Percentiles rank a stretch among this genome's conserved stretches.
These are phyloP conservation scores for Acanthurus lineatus DNA, from an alignment of 2,797 vertebrate genomes.

Conservation along the genomic window DNA sequence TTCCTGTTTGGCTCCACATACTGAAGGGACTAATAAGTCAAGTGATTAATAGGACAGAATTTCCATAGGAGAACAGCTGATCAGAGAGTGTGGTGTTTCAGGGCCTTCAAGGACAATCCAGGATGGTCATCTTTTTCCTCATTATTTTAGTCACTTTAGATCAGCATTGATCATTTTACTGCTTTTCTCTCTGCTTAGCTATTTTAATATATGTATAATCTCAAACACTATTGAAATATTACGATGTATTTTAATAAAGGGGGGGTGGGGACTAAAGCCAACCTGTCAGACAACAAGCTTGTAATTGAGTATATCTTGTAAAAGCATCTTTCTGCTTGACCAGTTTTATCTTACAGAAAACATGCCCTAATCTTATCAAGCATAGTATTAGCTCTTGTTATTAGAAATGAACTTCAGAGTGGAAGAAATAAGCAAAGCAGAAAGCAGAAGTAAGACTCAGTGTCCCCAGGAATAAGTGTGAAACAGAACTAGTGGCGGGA, in stretches of 20 bases:
- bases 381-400: slow-evolving; percentile 3
- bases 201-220: background rate
- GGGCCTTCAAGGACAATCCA: too few species aligned
- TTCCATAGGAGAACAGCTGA: too few species aligned
- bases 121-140: background rate
- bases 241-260: background rate
- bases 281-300: background rate
- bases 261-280: background rate
- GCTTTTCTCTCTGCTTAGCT: background rate
- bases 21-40: too few species aligned
- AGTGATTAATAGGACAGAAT: too few species aligned
- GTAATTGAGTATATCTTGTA: slow-evolving; percentile 9
- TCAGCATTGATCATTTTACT: background rate
- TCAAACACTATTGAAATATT: background rate
- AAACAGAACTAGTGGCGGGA: background rate
- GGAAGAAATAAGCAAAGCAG: slow-evolving; percentile 14
- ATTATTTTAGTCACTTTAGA: background rate
- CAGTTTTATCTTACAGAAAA: slow-evolving; percentile 7
- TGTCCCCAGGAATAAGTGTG: background rate
- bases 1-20: too few species aligned
- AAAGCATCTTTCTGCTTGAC: background rate
- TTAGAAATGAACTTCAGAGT: background rate
- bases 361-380: background rate
- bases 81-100: too few species aligned
- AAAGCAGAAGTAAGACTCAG: slow-evolving; percentile 10